phyloP scores from a whole-genome alignment of 1,140 invertebrate species.

The Leucophenga varia region DNA sequence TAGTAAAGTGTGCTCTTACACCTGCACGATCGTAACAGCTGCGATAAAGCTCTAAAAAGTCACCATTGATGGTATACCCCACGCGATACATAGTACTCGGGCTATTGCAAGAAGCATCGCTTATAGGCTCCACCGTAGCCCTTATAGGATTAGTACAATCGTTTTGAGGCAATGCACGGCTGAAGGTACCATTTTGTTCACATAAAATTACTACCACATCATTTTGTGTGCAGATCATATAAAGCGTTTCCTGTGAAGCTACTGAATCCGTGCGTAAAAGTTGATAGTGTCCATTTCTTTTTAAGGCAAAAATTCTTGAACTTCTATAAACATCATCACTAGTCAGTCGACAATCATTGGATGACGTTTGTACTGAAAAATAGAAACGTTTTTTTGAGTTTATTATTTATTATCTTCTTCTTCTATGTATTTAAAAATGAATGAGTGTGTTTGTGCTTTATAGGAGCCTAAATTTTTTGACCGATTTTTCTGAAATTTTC shows the following conservation, averaged over 20 bases:
- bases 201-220: slow-evolving; percentile 18
- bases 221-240: slow-evolving; percentile 6
- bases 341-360: too few relatives aligned
- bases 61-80: slow-evolving; percentile 17
- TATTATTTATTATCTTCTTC: too few relatives aligned
- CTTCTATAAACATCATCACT: too few relatives aligned
- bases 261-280: background rate
- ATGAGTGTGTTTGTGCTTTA: too few relatives aligned
- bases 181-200: background rate
- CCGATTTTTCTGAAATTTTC: too few relatives aligned
- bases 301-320: too few relatives aligned
- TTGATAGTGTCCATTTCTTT: background rate
- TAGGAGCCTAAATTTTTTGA: too few relatives aligned
- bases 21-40: slow-evolving; percentile 20
- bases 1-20: slow-evolving; percentile 11
- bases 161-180: slow-evolving; percentile 13
- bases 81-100: slow-evolving; percentile 22
- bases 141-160: slow-evolving; percentile 10
- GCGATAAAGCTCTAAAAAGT: slow-evolving; percentile 17
- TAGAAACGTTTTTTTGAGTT: too few relatives aligned
- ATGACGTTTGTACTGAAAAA: too few relatives aligned
- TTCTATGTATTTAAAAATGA: too few relatives aligned
- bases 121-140: slow-evolving; percentile 7
- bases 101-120: slow-evolving; percentile 11
- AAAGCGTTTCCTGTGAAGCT: background rate